phyloP scores from a whole-genome alignment of 64 coral and sea anemone species.

The Montipora sp. region DNA sequence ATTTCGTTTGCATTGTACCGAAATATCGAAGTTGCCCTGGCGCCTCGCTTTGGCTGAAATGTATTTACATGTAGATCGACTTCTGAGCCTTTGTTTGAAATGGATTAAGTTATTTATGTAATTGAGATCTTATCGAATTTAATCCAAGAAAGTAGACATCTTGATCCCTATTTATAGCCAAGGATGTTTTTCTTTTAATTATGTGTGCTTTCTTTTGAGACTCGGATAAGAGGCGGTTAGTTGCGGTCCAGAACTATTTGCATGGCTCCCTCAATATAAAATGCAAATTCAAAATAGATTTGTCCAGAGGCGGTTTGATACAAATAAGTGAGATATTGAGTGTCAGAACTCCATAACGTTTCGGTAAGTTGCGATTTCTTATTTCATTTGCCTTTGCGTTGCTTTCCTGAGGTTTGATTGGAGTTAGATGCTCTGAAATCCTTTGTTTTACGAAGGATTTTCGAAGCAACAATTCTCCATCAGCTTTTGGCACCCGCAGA shows the following conservation, averaged over 20 bases:
- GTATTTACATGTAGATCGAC: too few species aligned
- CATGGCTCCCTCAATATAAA: neutral
- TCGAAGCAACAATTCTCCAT: neutral
- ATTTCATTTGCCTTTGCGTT: neutral
- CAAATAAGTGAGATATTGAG: neutral
- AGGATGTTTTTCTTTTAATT: neutral
- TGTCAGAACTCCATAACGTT: neutral
- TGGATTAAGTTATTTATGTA: neutral
- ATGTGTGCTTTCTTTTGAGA: neutral
- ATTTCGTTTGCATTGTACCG: neutral
- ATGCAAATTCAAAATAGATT: neutral
- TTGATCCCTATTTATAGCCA: neutral
- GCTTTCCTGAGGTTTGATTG: neutral
- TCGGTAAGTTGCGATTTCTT: neutral
- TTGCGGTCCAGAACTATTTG: too few species aligned
- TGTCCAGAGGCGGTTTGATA: neutral
- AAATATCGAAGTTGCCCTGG: neutral
- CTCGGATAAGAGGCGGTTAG: neutral
- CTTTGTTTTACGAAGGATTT: neutral
- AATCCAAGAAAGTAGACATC: neutral
- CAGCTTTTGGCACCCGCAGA: neutral
- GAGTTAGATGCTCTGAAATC: neutral
- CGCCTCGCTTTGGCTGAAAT: neutral
- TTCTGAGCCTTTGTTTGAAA: neutral
- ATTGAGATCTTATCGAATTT: constrained; percentile 25